Evolutionary conservation across 2,113 vertebrate species (phyloP), one percentile per base, ranked within the genome.

Genomic region (Sturnira hondurensis): DNA sequence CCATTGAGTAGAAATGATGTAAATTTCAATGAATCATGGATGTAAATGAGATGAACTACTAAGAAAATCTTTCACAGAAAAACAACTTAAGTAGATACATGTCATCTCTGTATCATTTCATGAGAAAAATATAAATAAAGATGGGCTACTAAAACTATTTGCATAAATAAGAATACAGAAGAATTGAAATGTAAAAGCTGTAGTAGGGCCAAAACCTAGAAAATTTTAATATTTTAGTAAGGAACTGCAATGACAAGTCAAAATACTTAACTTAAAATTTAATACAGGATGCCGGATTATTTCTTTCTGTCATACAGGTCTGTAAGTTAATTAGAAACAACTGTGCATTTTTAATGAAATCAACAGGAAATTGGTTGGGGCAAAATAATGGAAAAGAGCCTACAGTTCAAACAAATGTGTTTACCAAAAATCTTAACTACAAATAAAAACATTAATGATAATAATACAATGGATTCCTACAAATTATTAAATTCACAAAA

Each of bases 191-290:
- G 43, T 52, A 85, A 76, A 92, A 22, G 8, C 16, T 73, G 1
- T 31, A n/a, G 54, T 63, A 91, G 8, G 8, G 16, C 22, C 33
- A 80, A 94, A 87, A 94, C 68, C 36, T 63, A 76, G 43, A 47
- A 85, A 68, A 36, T 19, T 94, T 77, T 43, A 80, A 58, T 91
- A 93, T 85, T 94, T 83, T 91, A 82, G 67, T 52, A 85, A 87
- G 61, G 88, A 85, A 41, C 9, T 78, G 0, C 16, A 80, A 47
- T 71, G 19, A 4, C 22, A 74, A 84, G 5, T 87, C 26, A 86
- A 91, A 86, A 93, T 82, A 77, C 14, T 90, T 84, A 81, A 28
- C 24, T 90, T 65, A 70, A 92, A 93, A 86, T 56, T 63, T 61
- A 95, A 91, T 85, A 58, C 2, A 91, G 31, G 12, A 63, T 84